Conservation (phyloP, 2,888 invertebrate species). For the Eucera pruinosa region DNA sequence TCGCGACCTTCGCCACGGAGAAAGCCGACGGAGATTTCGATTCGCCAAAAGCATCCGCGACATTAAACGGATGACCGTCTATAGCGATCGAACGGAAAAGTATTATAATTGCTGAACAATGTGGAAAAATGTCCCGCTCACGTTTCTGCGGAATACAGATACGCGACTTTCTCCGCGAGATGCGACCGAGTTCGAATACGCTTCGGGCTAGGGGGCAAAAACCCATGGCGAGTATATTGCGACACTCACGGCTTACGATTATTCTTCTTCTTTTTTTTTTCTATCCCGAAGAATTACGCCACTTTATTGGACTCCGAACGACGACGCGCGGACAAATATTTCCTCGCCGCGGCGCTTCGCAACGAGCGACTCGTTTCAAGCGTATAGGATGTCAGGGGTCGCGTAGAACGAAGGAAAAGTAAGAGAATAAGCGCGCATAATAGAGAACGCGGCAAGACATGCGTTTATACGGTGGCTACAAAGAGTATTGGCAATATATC, state of each 20-base stretch:
- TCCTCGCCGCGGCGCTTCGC: slow-evolving; percentile 1
- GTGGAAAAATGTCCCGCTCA: no score
- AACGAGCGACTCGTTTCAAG: not conserved
- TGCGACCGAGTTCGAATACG: no score
- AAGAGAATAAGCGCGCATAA: not conserved
- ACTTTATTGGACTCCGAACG: slow-evolving; percentile 18
- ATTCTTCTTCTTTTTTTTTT: slow-evolving; percentile 21
- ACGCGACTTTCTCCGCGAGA: not conserved
- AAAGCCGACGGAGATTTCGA: slow-evolving; percentile 22
- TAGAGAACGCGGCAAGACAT: not conserved
- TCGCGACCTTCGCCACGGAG: slow-evolving; percentile 14
- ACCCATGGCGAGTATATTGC: slow-evolving; percentile 26
- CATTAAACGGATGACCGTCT: not conserved
- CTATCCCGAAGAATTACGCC: slow-evolving; percentile 4
- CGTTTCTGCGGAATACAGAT: no score
- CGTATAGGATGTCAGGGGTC: slow-evolving; percentile 23
- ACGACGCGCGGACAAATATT: slow-evolving; percentile 26
- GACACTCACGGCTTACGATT: no score
- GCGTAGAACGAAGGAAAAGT: slow-evolving; percentile 11
- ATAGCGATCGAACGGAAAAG: not conserved
- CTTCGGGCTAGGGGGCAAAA: no score
- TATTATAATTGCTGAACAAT: no score
- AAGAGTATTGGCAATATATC: no score
- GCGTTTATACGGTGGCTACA: no score
- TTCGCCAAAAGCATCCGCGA: slow-evolving; percentile 3